These are phyloP conservation scores for Festucalex cinctus DNA, from an alignment of 2,113 vertebrate genomes.

Conservation along the genomic window DNA sequence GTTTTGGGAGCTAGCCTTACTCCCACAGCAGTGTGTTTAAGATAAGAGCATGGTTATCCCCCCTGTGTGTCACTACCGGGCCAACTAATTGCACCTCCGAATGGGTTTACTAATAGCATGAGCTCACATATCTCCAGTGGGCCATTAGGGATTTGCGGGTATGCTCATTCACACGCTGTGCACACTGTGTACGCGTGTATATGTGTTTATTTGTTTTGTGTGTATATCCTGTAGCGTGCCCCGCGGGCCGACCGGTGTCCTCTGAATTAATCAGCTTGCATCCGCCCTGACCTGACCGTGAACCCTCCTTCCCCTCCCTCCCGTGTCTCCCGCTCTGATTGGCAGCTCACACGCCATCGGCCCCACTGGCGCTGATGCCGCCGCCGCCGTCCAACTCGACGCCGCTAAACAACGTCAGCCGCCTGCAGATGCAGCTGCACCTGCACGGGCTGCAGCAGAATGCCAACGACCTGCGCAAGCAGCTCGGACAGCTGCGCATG, in stretches of 20 bases:
- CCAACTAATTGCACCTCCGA: conserved; percentile 41
- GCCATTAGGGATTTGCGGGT: conserved; percentile 45
- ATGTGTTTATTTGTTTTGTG: conserved; percentile 4
- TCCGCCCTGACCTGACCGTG: conserved; percentile 30
- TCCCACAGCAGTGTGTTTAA: conserved; percentile 53
- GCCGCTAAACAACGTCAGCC: conserved; percentile 78
- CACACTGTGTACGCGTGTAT: conserved; percentile 18
- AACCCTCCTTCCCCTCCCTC: conserved; percentile 8
- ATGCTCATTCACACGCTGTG: conserved; percentile 41
- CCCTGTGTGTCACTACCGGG: conserved; percentile 47
- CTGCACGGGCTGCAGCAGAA: conserved; percentile 93
- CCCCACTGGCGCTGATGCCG: conserved; percentile 79
- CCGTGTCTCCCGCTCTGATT: conserved; percentile 56
- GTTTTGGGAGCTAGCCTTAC: conserved; percentile 36
- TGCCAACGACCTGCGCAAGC: conserved; percentile 88
- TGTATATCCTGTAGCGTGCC: conserved; percentile 2
- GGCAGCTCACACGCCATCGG: conserved; percentile 75
- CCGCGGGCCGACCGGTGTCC: neutral
- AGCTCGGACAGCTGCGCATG: conserved; percentile 88
- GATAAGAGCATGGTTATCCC: conserved; percentile 52
- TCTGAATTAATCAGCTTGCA: conserved; percentile 37
- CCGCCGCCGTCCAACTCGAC: conserved; percentile 76
- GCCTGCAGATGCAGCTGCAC: conserved; percentile 93
- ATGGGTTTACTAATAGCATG: conserved; percentile 59
- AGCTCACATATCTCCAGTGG: conserved; percentile 33